Evolutionary conservation across 2,797 vertebrate species (phyloP).

Genomic region (Anableps anableps): DNA sequence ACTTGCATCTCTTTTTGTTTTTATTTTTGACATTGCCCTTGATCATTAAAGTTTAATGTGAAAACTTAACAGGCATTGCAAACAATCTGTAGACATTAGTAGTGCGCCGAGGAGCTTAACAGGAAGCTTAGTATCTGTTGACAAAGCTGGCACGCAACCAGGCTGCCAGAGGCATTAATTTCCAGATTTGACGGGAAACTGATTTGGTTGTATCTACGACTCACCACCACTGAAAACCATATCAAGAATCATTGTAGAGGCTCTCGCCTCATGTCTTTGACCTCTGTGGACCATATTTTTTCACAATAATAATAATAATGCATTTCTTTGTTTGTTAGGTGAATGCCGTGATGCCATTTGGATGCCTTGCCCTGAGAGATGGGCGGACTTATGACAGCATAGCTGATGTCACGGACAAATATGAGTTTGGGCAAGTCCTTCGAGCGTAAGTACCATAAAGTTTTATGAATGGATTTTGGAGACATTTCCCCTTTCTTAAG

Average conservation of each 20-base stretch:
- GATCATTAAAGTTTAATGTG: conserved; percentile 66
- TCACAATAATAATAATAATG: neutral
- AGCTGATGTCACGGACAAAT: conserved; percentile 89
- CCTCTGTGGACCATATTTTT: conserved; percentile 41
- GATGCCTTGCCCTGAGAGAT: conserved; percentile 89
- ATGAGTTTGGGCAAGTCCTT: conserved; percentile 88
- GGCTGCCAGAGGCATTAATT: conserved; percentile 56
- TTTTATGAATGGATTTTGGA: conserved; percentile 16
- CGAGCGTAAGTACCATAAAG: conserved; percentile 83
- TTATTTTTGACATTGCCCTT: conserved; percentile 43
- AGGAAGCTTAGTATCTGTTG: conserved; percentile 73
- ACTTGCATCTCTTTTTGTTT: conserved; percentile 32
- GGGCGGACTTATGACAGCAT: conserved; percentile 85
- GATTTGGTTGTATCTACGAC: conserved; percentile 37
- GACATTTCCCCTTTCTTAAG: neutral
- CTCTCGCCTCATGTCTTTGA: conserved; percentile 18
- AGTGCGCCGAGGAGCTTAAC: conserved; percentile 67
- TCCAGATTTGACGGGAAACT: conserved; percentile 47
- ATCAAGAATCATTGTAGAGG: conserved; percentile 28
- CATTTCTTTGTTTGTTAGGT: conserved; percentile 67
- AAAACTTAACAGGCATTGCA: conserved; percentile 68
- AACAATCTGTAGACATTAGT: conserved; percentile 66
- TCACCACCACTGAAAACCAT: conserved; percentile 39
- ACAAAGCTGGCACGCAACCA: conserved; percentile 67
- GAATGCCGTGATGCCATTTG: conserved; percentile 89